Percentiles rank a stretch among this genome's conserved stretches.
phyloP scores from a whole-genome alignment of 2,113 vertebrate genomes.

The Panthera uncia region DNA sequence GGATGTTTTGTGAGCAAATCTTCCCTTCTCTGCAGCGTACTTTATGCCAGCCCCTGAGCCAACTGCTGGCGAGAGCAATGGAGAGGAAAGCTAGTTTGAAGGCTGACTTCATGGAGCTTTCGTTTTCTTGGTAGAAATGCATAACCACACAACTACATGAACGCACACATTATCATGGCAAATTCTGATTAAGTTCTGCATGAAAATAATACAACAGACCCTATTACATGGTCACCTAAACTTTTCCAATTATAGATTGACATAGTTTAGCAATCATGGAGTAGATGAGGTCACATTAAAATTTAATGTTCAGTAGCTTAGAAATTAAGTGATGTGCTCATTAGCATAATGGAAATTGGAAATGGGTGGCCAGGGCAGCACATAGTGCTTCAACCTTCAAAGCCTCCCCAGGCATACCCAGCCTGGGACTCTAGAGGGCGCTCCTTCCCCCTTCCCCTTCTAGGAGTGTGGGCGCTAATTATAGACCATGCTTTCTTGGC shows the following conservation, averaged over 20 bases:
- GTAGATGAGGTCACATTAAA: not conserved
- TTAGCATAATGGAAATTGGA: not conserved
- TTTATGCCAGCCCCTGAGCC: not conserved
- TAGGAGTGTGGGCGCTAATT: not conserved
- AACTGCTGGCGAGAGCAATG: not conserved
- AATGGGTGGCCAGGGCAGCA: accelerated
- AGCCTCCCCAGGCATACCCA: not conserved
- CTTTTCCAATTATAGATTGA: not conserved
- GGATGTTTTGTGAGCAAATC: not conserved
- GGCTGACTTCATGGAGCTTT: not conserved
- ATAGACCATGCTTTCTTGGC: too few relatives aligned
- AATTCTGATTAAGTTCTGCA: not conserved
- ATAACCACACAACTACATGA: not conserved
- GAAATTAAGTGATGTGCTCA: not conserved
- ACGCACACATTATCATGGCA: not conserved
- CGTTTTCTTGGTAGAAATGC: not conserved
- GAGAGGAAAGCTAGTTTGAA: too few relatives aligned
- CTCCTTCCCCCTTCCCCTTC: accelerated
- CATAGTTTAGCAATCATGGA: not conserved
- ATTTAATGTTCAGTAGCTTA: not conserved
- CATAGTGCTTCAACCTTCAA: not conserved
- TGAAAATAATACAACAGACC: not conserved
- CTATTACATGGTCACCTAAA: not conserved
- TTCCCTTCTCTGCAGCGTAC: not conserved
- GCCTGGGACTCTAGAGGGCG: accelerated